Base-by-base conservation (phyloP, 2,888 invertebrate species). In the Corythucha ciliata region DNA sequence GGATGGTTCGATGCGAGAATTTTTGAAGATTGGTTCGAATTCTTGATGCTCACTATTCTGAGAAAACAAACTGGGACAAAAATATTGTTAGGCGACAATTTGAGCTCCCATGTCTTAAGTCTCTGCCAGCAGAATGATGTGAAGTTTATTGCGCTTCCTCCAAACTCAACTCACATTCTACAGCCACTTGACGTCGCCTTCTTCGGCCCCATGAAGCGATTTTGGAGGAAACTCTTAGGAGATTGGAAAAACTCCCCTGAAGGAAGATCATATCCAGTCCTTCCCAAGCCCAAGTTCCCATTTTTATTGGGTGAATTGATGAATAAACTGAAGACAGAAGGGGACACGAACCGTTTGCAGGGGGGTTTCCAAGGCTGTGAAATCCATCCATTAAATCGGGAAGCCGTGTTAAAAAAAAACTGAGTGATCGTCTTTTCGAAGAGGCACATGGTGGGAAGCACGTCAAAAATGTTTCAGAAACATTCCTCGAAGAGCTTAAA, bases 11-110 rank as follows among this genome's bases (percentile, higher is more conserved):
- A 68, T 45, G 16, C 42, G 14, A 10, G 4, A 22, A 33, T 22
- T 32, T 66, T 67, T 54, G 55, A 57, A 36, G 65, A 66, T 49
- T 65, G 66, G 67, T 64, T 67, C 51, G 18, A 57, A 21, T 53
- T 45, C 21, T 18, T 57, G 16, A 54, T 60, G 26, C 36, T 67
- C 16, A 60, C 60, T 20, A 55, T 57, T 45, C 29, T 58, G 10
- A 56, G 51, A 45, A 39, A 55, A n/a, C 51, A 52, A 36, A 18
- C 25, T 33, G 63, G 62, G 10, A 40, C 20, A 29, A 62, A 61
- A 54, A 59, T 61, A 14, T n/a, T 66, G 14, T 59, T 67, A 37
- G 64, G 66, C 5, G 63, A 67, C 49, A 67, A 65, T 55, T 50
- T 66, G n/a, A 58, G 48, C 49, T 14, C 39, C 10, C 44, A 58